phyloP scores from a whole-genome alignment of 2,113 vertebrate species.

The Oreocharis arfaki region DNA sequence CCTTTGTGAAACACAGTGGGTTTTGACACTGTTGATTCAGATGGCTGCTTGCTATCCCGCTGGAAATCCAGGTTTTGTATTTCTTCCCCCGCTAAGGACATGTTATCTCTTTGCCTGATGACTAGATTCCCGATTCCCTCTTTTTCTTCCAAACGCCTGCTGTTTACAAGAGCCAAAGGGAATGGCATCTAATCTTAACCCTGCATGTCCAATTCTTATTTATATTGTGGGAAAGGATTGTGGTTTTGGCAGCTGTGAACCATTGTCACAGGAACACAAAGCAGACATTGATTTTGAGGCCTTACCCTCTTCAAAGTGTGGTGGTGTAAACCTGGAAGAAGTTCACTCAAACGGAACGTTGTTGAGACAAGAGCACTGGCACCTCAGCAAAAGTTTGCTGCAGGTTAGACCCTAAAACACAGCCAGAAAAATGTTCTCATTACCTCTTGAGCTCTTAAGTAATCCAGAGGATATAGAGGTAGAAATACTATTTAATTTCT shows the following conservation, averaged over 20 bases:
- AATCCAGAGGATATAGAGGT: neutral
- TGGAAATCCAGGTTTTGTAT: neutral
- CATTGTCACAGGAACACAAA: neutral
- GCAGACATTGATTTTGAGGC: neutral
- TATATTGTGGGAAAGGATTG: neutral
- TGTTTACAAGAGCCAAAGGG: neutral
- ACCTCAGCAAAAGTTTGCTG: neutral
- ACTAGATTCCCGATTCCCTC: neutral
- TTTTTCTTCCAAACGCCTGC: neutral
- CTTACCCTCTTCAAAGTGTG: neutral
- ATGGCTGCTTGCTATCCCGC: neutral
- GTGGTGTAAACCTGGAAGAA: neutral
- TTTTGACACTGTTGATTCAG: neutral
- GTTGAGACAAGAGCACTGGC: neutral
- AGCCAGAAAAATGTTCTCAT: neutral
- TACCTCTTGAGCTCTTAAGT: neutral
- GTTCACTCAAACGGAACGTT: neutral
- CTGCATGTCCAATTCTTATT: neutral
- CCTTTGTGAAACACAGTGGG: fast-evolving
- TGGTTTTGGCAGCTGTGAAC: neutral
- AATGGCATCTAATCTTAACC: neutral
- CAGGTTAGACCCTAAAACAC: neutral
- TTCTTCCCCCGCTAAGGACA: neutral
- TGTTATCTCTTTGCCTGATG: neutral
- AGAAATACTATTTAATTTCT: neutral